Evolutionary conservation across 2,113 vertebrate genomes (phyloP).

Genomic region (Sakesphorus luctuosus): DNA sequence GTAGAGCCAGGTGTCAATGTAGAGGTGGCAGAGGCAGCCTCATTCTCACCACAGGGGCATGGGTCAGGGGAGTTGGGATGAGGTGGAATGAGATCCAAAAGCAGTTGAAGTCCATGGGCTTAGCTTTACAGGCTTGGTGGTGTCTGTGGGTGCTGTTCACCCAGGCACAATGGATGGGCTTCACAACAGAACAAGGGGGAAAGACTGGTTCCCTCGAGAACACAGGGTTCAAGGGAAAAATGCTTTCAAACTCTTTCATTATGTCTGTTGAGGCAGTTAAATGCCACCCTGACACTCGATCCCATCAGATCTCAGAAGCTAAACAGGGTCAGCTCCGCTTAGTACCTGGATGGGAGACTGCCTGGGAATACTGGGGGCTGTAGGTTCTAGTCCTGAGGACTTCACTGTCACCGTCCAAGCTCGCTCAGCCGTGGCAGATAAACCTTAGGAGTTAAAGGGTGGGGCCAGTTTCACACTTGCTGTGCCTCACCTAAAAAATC

Average conservation of each 20-base stretch:
- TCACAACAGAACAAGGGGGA: background rate
- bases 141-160: background rate
- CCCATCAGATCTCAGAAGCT: too few relatives aligned
- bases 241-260: background rate
- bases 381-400: too few relatives aligned
- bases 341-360: too few relatives aligned
- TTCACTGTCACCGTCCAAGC: too few relatives aligned
- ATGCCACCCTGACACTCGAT: too few relatives aligned
- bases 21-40: background rate
- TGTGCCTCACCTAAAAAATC: too few relatives aligned
- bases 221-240: accelerated
- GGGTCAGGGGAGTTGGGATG: background rate
- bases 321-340: too few relatives aligned
- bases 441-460: too few relatives aligned
- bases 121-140: background rate
- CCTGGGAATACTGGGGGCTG: too few relatives aligned
- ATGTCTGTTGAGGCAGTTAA: background rate
- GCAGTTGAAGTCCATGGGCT: background rate
- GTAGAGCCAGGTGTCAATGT: accelerated
- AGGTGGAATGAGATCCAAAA: background rate
- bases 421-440: too few relatives aligned
- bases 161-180: background rate
- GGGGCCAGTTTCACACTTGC: too few relatives aligned
- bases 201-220: background rate
- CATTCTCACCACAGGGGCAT: accelerated